Evolutionary conservation across 2,888 invertebrate genomes (phyloP).

Genomic region (Macrosiphum euphorbiae): DNA sequence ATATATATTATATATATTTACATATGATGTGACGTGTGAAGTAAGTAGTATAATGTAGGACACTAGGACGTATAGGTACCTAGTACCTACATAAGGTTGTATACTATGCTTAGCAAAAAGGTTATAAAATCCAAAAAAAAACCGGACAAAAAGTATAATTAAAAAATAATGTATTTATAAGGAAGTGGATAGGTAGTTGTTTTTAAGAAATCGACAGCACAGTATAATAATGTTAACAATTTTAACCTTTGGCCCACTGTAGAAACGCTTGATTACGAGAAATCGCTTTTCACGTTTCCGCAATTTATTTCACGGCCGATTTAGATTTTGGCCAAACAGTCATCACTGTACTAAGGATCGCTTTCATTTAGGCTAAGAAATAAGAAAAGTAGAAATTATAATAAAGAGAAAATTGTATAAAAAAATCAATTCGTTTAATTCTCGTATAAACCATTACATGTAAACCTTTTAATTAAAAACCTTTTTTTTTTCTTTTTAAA

Average conservation of each 20-base stretch:
- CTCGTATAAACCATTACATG: neutral
- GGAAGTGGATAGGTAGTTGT: neutral
- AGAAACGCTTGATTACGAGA: slow-evolving; percentile 42
- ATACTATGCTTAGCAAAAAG: neutral
- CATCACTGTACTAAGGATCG: slow-evolving; percentile 1
- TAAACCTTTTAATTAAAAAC: slow-evolving; percentile 54
- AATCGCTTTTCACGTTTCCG: slow-evolving; percentile 50
- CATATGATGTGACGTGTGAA: neutral
- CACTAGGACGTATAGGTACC: neutral
- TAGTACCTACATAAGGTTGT: neutral
- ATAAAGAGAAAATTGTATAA: slow-evolving; percentile 24
- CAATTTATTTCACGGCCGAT: slow-evolving; percentile 55
- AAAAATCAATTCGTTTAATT: slow-evolving; percentile 16
- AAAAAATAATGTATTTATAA: neutral
- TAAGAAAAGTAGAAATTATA: neutral
- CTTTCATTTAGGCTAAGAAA: slow-evolving; percentile 36
- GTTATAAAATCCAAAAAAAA: neutral
- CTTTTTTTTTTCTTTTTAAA: neutral
- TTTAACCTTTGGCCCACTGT: slow-evolving; percentile 18
- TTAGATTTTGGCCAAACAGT: slow-evolving; percentile 21
- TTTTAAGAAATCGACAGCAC: neutral
- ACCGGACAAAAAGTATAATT: neutral
- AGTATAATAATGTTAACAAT: neutral
- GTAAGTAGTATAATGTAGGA: neutral
- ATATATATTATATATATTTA: too few species aligned